phyloP scores from a whole-genome alignment of 1,140 invertebrate species.

The Cardiocondyla obscurior region DNA sequence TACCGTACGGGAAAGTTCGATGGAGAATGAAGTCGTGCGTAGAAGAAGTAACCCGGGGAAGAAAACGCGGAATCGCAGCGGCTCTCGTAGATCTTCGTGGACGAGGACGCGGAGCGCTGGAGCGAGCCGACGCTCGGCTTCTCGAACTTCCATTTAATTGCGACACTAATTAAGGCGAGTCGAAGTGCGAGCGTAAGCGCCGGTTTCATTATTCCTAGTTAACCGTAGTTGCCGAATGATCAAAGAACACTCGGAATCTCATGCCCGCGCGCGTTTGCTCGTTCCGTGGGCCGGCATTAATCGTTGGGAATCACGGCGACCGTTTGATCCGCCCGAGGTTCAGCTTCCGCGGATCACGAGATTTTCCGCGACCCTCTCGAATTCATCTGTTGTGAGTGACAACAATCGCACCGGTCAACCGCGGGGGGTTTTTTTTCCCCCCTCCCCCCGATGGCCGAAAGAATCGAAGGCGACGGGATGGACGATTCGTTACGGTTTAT shows the following conservation, averaged over 20 bases:
- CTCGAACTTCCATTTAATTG: conserved; percentile 68
- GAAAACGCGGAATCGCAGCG: background rate
- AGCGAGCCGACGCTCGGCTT: background rate
- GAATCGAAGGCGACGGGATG: background rate
- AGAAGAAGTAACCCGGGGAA: conserved; percentile 13
- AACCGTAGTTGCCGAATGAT: conserved; percentile 55
- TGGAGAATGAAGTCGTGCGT: conserved; percentile 20
- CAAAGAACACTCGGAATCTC: conserved; percentile 52
- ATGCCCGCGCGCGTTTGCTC: background rate
- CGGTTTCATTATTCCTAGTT: conserved; percentile 58
- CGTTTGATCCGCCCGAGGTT: background rate
- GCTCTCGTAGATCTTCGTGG: conserved; percentile 51
- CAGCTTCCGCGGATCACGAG: background rate
- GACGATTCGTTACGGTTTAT: conserved; percentile 33
- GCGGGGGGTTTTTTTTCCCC: background rate
- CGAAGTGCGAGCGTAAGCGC: conserved; percentile 49
- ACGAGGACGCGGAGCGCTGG: conserved; percentile 2
- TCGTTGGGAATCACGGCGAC: conserved; percentile 14
- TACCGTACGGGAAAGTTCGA: conserved; percentile 3
- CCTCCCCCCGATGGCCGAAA: background rate
- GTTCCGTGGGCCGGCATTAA: conserved; percentile 7
- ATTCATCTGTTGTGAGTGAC: conserved; percentile 17
- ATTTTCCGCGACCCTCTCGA: background rate
- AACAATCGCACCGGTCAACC: background rate
- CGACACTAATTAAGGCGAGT: conserved; percentile 65